These are phyloP conservation scores for Xiphorhynchus elegans DNA, from an alignment of 2,113 vertebrate genomes.

Conservation along the genomic window DNA sequence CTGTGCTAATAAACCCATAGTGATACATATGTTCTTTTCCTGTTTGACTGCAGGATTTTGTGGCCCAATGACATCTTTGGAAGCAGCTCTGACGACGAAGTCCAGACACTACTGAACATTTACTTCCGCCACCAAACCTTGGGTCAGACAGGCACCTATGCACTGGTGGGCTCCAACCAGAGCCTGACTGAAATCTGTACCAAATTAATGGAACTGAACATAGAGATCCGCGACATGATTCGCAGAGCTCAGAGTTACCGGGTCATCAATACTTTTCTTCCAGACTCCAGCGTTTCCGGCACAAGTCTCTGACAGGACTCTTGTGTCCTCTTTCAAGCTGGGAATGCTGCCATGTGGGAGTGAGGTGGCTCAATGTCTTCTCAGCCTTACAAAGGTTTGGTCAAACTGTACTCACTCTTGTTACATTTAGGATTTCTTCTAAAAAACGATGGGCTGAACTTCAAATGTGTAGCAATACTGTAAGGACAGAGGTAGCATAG, in stretches of 20 bases:
- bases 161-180: slow-evolving; percentile 93
- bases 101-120: slow-evolving; percentile 94
- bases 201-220: slow-evolving; percentile 92
- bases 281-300: slow-evolving; percentile 88
- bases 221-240: slow-evolving; percentile 94
- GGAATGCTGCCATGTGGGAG: slow-evolving; percentile 83
- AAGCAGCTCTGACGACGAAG: slow-evolving; percentile 89
- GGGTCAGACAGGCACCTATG: slow-evolving; percentile 94
- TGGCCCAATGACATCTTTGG: slow-evolving; percentile 98
- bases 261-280: slow-evolving; percentile 88
- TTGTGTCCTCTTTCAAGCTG: slow-evolving; percentile 72
- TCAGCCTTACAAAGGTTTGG: slow-evolving; percentile 88
- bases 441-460: slow-evolving; percentile 78
- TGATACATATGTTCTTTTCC: background rate
- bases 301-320: slow-evolving; percentile 92
- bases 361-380: slow-evolving; percentile 75
- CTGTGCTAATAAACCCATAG: background rate
- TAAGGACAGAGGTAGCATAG: slow-evolving; percentile 73
- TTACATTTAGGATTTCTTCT: slow-evolving; percentile 82
- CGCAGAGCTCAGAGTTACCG: slow-evolving; percentile 87
- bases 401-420: slow-evolving; percentile 81
- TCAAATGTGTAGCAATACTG: slow-evolving; percentile 84
- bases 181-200: slow-evolving; percentile 91
- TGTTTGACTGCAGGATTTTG: slow-evolving; percentile 79
- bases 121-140: slow-evolving; percentile 96